Percentiles rank a stretch among this genome's conserved stretches.
Evolutionary conservation across 2,113 vertebrate species (phyloP).

Genomic region (Petroica traversi): DNA sequence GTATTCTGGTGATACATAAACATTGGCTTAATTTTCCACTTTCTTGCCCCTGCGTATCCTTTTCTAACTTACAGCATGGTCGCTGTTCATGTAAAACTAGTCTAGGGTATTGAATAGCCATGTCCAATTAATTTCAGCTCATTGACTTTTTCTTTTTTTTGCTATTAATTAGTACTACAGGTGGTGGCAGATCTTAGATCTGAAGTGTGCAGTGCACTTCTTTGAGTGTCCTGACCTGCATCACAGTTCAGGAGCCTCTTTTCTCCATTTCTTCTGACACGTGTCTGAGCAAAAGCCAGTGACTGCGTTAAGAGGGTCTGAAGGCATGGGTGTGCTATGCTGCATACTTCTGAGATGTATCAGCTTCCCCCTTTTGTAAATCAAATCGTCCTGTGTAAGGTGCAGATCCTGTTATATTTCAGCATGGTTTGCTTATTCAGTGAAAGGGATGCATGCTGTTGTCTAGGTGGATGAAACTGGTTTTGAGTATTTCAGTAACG

Average conservation of each 20-base stretch:
- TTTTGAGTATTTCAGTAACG: neutral
- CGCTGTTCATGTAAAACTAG: neutral
- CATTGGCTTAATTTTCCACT: neutral
- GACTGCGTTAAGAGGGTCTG: neutral
- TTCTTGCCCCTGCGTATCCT: neutral
- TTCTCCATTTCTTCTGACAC: rapidly evolving
- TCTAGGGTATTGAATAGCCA: neutral
- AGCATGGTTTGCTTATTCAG: neutral
- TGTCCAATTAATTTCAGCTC: neutral
- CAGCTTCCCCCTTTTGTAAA: neutral
- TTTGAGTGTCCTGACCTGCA: neutral
- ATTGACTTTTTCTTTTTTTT: neutral
- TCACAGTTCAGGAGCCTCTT: neutral
- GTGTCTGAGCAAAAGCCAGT: neutral
- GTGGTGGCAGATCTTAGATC: neutral
- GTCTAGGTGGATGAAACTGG: neutral
- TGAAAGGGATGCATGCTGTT: neutral
- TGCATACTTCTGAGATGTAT: neutral
- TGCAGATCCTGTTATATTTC: neutral
- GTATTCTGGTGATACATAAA: neutral
- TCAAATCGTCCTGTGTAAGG: neutral
- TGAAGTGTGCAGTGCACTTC: neutral
- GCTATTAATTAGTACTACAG: neutral
- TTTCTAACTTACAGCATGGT: neutral
- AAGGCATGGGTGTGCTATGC: neutral